Conservation (phyloP, 2,888 invertebrate genomes). For the Spisula solida region DNA sequence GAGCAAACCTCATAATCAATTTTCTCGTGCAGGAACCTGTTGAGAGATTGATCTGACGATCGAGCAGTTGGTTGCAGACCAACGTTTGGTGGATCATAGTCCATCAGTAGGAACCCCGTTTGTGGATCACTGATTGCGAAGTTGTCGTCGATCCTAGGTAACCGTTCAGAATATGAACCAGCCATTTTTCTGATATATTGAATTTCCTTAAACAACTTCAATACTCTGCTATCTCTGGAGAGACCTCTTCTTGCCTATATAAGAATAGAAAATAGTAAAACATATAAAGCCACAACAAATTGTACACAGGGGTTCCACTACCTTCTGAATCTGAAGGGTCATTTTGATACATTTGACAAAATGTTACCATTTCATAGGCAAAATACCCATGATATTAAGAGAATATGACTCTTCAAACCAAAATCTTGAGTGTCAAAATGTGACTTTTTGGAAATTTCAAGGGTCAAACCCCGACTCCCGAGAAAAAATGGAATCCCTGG, state of each 20-base stretch:
- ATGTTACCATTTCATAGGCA: too few relatives aligned
- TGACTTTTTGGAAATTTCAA: too few relatives aligned
- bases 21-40: constrained; percentile 48
- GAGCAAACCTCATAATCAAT: constrained; percentile 57
- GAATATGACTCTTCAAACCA: too few relatives aligned
- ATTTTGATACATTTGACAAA: too few relatives aligned
- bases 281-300: neutral
- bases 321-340: too few relatives aligned
- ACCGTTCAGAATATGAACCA: neutral
- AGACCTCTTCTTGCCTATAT: constrained; percentile 33
- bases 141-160: neutral
- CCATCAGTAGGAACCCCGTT: constrained; percentile 52
- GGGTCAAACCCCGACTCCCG: too few relatives aligned
- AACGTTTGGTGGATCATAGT: constrained; percentile 30
- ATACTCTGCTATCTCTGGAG: constrained; percentile 57
- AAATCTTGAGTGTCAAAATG: too few relatives aligned
- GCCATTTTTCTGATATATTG: constrained; percentile 39
- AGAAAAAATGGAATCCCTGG: too few relatives aligned
- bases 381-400: too few relatives aligned
- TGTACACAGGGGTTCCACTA: neutral
- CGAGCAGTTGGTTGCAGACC: neutral
- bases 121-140: neutral
- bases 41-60: constrained; percentile 21
- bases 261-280: constrained; percentile 3
- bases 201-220: constrained; percentile 52